phyloP scores from a whole-genome alignment of 2,113 vertebrate species.

The Laticauda laticaudata region DNA sequence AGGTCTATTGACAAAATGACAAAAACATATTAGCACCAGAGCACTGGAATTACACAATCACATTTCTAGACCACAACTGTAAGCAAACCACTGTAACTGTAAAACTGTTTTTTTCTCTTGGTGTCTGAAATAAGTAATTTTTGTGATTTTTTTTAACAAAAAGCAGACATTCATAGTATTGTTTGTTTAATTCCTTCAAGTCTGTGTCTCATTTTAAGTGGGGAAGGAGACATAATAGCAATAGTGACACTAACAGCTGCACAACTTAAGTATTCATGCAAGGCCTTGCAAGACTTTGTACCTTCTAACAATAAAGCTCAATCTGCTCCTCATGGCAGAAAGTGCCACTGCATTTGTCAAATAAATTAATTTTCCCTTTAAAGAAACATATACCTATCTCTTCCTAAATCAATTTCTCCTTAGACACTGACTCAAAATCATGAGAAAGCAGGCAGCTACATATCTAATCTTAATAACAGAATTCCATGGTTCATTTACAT shows the following conservation, averaged over 20 bases:
- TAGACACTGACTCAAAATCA: not conserved
- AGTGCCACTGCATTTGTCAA: not conserved
- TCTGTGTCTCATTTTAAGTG: not conserved
- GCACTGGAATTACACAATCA: not conserved
- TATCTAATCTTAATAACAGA: not conserved
- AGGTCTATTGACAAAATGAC: not conserved
- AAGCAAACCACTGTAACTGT: conserved; percentile 2
- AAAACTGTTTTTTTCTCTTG: not conserved
- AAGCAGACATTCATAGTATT: not conserved
- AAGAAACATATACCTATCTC: not conserved
- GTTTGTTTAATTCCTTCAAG: not conserved
- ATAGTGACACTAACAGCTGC: not conserved
- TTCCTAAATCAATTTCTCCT: not conserved
- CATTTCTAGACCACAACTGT: not conserved
- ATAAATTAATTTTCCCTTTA: not conserved
- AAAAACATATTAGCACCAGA: not conserved
- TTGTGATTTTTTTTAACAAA: not conserved
- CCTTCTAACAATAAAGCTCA: not conserved
- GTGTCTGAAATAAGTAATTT: not conserved
- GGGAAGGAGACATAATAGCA: not conserved
- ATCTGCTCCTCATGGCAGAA: not conserved
- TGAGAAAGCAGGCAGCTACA: not conserved
- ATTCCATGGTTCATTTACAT: not conserved
- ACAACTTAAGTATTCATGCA: not conserved
- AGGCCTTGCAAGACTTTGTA: not conserved